These are phyloP conservation scores for Pachypanchax playfairii DNA, from an alignment of 2,113 vertebrate species.

Conservation along the genomic window DNA sequence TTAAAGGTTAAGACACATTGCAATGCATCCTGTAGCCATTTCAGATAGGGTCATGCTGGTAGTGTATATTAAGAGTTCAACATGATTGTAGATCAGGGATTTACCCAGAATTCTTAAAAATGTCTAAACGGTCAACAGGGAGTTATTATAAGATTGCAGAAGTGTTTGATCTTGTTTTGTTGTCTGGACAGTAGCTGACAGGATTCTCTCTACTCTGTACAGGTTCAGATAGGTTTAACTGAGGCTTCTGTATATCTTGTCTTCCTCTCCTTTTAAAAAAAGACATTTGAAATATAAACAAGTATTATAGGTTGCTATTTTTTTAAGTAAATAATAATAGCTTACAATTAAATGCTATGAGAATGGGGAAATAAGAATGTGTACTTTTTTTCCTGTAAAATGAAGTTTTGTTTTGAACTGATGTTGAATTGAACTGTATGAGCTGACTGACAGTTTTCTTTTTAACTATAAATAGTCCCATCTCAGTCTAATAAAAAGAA, in stretches of 20 bases:
- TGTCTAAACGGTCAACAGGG: slow-evolving; percentile 70
- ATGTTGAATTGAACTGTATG: slow-evolving; percentile 76
- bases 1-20: slow-evolving; percentile 66
- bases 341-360: slow-evolving; percentile 75
- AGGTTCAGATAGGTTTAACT: slow-evolving; percentile 82
- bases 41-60: slow-evolving; percentile 52
- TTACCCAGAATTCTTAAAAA: slow-evolving; percentile 54
- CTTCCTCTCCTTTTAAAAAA: slow-evolving; percentile 84
- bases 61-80: slow-evolving; percentile 45
- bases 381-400: slow-evolving; percentile 71
- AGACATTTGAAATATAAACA: slow-evolving; percentile 88
- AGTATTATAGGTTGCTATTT: slow-evolving; percentile 89
- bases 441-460: slow-evolving; percentile 67
- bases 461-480: slow-evolving; percentile 78
- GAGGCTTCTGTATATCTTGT: slow-evolving; percentile 88
- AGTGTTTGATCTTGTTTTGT: slow-evolving; percentile 61
- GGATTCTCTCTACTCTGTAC: slow-evolving; percentile 80
- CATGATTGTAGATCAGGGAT: slow-evolving; percentile 68
- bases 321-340: slow-evolving; percentile 82
- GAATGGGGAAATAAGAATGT: slow-evolving; percentile 63
- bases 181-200: slow-evolving; percentile 80
- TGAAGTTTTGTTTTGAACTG: slow-evolving; percentile 67
- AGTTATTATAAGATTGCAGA: slow-evolving; percentile 62
- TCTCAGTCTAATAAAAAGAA: slow-evolving; percentile 79
- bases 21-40: slow-evolving; percentile 72